Evolutionary conservation across 2,113 vertebrate species (phyloP).

Genomic region (Amphilophus citrinellus): DNA sequence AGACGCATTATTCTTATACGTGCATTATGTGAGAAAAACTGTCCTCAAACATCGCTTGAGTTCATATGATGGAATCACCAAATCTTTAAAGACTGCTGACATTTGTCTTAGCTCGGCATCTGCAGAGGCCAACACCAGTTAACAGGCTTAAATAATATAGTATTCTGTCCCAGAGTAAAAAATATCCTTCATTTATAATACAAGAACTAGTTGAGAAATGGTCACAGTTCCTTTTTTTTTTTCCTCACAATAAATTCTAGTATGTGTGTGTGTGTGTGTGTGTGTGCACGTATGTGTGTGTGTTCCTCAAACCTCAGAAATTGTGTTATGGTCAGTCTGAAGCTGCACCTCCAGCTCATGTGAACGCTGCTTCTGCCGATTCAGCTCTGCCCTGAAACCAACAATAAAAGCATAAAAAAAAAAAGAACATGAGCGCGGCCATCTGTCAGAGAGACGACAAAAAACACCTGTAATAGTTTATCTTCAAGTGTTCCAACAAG

Average conservation of each 20-base stretch:
- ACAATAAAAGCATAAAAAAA: background rate
- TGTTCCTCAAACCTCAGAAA: conserved; percentile 84
- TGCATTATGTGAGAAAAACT: background rate
- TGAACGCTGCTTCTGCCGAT: conserved; percentile 86
- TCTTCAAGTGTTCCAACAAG: conserved; percentile 19
- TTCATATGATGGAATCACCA: background rate
- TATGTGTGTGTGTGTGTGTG: rapidly evolving
- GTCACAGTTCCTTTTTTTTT: background rate
- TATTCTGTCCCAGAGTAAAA: background rate
- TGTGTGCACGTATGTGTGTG: background rate
- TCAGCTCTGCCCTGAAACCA: conserved; percentile 87
- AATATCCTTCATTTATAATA: background rate
- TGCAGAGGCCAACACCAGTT: background rate
- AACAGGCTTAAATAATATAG: background rate
- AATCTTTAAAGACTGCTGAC: background rate
- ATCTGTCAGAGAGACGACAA: background rate
- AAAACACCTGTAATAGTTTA: background rate
- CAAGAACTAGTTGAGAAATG: background rate
- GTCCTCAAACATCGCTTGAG: background rate
- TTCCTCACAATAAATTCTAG: background rate
- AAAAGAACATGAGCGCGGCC: background rate
- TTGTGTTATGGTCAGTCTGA: conserved; percentile 84
- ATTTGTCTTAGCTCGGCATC: background rate
- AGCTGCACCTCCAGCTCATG: conserved; percentile 88
- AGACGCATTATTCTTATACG: background rate